These are phyloP conservation scores for Pseudochromis fuscus DNA, from an alignment of 2,797 vertebrate genomes.

Conservation along the genomic window DNA sequence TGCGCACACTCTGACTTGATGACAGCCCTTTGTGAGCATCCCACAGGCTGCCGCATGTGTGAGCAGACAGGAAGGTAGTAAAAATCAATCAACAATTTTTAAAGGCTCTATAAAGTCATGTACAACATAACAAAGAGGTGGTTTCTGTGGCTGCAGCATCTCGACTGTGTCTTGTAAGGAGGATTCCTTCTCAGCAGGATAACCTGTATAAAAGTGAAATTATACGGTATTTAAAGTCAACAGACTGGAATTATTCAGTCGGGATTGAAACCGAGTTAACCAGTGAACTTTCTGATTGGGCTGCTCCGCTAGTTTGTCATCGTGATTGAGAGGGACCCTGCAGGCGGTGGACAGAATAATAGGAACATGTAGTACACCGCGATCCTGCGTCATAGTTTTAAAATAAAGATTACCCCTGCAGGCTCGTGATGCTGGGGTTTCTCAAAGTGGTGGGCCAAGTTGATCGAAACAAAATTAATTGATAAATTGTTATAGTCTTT, in stretches of 20 bases:
- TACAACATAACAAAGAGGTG: constrained; percentile 44
- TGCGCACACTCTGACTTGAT: constrained; percentile 33
- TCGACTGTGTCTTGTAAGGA: constrained; percentile 8
- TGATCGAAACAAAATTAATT: too few relatives aligned
- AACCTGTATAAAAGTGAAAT: constrained; percentile 34
- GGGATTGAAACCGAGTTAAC: constrained; percentile 18
- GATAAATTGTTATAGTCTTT: background rate
- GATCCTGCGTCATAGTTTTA: background rate
- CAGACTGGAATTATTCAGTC: constrained; percentile 2
- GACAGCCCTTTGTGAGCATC: constrained; percentile 55
- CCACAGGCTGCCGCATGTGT: constrained; percentile 31
- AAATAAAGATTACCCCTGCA: background rate
- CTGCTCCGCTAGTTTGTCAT: background rate
- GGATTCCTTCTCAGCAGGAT: constrained; percentile 31
- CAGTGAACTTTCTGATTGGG: background rate
- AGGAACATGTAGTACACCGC: background rate
- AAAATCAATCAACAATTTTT: constrained; percentile 64
- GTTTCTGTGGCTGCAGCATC: constrained; percentile 29
- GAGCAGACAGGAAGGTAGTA: constrained; percentile 45
- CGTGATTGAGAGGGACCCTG: background rate
- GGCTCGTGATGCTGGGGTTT: background rate
- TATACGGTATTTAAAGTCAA: constrained; percentile 22
- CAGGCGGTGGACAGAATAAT: background rate
- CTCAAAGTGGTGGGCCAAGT: too few relatives aligned
- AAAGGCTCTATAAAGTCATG: constrained; percentile 43